phyloP scores from a whole-genome alignment of 2,888 invertebrate species.

The Acrobasis consociella region DNA sequence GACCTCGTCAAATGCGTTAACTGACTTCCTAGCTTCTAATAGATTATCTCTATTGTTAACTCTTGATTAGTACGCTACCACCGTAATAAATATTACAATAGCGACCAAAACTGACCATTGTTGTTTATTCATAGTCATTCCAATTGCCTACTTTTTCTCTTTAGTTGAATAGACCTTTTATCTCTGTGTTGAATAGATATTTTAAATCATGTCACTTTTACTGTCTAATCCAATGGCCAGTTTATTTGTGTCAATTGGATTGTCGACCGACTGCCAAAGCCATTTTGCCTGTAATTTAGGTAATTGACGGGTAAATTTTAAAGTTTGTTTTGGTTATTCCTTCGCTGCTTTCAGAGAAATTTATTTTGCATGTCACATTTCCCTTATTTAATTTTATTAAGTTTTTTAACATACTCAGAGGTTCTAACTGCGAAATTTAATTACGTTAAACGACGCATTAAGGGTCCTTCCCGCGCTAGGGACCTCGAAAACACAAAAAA shows the following conservation, averaged over 20 bases:
- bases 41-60: slow-evolving; percentile 29
- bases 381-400: not conserved
- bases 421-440: not conserved
- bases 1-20: slow-evolving; percentile 55
- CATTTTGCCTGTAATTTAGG: not conserved
- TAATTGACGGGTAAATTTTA: not conserved
- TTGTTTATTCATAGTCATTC: slow-evolving; percentile 5
- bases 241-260: not conserved
- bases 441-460: not conserved
- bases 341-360: not conserved
- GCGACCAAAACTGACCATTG: slow-evolving; percentile 1
- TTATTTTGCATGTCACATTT: not conserved
- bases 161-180: not conserved
- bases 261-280: not conserved
- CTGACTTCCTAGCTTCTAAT: slow-evolving; percentile 43
- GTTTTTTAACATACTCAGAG: not conserved
- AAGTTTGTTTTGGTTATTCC: not conserved
- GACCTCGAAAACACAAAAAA: too few species aligned
- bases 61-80: slow-evolving; percentile 7
- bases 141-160: slow-evolving; percentile 10
- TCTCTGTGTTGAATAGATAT: not conserved
- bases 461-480: too few species aligned
- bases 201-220: not conserved
- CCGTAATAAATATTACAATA: not conserved
- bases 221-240: not conserved